Evolutionary conservation across 2,888 invertebrate genomes (phyloP).

Genomic region (Erebia epiphron): DNA sequence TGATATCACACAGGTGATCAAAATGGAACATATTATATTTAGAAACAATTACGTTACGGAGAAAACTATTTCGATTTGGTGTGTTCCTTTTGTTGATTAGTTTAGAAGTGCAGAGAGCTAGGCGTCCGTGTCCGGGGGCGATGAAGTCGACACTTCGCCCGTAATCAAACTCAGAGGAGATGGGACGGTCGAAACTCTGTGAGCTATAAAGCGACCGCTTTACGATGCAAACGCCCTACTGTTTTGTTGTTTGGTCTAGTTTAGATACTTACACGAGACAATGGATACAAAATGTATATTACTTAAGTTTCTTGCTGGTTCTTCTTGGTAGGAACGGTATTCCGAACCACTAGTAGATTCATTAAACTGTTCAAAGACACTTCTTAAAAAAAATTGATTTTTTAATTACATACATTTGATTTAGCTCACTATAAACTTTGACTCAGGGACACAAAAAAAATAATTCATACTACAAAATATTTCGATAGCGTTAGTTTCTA

Average conservation of each 20-base stretch:
- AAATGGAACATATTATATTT: background rate
- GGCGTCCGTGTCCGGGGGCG: slow-evolving; percentile 26
- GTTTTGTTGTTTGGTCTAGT: slow-evolving; percentile 33
- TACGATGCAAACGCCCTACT: slow-evolving; percentile 44
- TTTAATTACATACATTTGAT: too few species aligned
- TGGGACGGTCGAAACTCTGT: slow-evolving; percentile 37
- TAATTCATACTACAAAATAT: too few species aligned
- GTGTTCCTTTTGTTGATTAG: slow-evolving; percentile 21
- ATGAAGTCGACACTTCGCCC: slow-evolving; percentile 36
- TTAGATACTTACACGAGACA: slow-evolving; percentile 1
- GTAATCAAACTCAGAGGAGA: slow-evolving; percentile 39
- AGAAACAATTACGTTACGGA: slow-evolving; percentile 5
- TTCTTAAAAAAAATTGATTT: too few species aligned
- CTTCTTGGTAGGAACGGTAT: too few species aligned
- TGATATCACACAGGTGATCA: too few species aligned
- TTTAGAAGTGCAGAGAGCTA: slow-evolving; percentile 21
- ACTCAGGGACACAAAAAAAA: too few species aligned
- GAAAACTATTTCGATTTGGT: slow-evolving; percentile 10
- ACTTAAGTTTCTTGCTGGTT: too few species aligned
- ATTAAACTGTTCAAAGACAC: too few species aligned
- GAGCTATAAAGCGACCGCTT: slow-evolving; percentile 45
- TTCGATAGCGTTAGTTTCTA: too few species aligned
- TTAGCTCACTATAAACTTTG: too few species aligned
- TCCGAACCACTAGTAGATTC: too few species aligned
- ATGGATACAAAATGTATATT: background rate